Base-by-base conservation (phyloP, 2,113 vertebrate genomes). In the Columba janthina region DNA sequence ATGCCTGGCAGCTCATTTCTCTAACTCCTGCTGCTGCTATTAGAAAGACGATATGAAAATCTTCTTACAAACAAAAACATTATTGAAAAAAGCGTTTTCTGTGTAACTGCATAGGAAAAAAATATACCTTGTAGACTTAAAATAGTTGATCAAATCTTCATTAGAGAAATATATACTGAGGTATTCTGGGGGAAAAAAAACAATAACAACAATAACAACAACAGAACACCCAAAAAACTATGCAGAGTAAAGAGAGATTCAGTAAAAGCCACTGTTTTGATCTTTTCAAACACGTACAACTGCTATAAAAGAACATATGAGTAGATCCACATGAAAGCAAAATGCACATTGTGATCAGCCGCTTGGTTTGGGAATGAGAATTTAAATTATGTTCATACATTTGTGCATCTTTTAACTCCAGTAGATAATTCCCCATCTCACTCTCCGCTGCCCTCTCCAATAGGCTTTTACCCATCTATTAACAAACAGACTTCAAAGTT, bases 1-100 rank as follows among this genome's bases (percentile, higher is more conserved):
- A 87, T 66, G 25, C 31, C 6, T 36, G 22, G 77, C 76, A 93
- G 65, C 53, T 97, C 96, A 90, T 97, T 93, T 66, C 86, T 85
- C 56, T 89, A 95, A 93, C 51, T 97, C 32, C 20, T 83, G 38
- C 66, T 86, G 67, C 42, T 95, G 66, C 60, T 95, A 6, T 46
- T 85, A 88, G 48, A 71, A 64, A 94, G 50, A 64, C 2, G 2
- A 26, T 46, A 77, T 61, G 38, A 94, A 96, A 97, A 95, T 89
- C 81, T 95, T 18, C 62, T 48, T 66, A 72, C 51, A 90, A 93
- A 73, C 32, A 91, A 78, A 9, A 82, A 89, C 40, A 90, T 76
- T 66, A 4, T 66, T 38, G 67, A 31, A 66, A 85, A 81, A 75
- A 70, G 40, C 6, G 9, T 82, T 75, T 28, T 79, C 48, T 86